Conservation (phyloP, 1,140 invertebrate genomes). For the Drosophila aff. region DNA sequence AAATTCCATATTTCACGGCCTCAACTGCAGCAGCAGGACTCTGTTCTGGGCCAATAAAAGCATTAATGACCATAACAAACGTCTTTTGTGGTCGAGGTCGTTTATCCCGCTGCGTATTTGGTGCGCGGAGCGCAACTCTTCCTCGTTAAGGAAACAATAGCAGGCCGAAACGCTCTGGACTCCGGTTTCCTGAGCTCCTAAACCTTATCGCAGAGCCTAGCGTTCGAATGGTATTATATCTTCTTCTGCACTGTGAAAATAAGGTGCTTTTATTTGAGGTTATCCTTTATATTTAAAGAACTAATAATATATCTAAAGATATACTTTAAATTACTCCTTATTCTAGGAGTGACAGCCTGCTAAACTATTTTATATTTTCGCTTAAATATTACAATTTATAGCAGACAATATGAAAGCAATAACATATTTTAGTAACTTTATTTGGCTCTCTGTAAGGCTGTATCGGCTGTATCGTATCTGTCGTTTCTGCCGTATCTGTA, state of each 20-base stretch:
- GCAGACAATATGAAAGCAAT: neutral
- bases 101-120: conserved; percentile 72
- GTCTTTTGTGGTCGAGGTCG: conserved; percentile 76
- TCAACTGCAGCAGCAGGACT: conserved; percentile 75
- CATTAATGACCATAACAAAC: conserved; percentile 83
- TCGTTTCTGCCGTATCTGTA: conserved; percentile 7
- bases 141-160: conserved; percentile 30
- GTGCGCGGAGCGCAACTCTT: conserved; percentile 62
- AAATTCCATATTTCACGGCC: conserved; percentile 78
- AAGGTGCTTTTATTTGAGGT: neutral
- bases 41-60: conserved; percentile 72
- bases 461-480: conserved; percentile 7
- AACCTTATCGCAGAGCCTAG: conserved; percentile 32
- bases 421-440: neutral
- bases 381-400: neutral
- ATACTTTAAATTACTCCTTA: neutral
- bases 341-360: neutral
- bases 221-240: conserved; percentile 1
- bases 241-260: neutral
- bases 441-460: conserved; percentile 4
- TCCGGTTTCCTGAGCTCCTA: conserved; percentile 26
- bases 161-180: conserved; percentile 9
- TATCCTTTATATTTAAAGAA: neutral
- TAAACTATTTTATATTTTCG: neutral
- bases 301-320: neutral